Base-by-base conservation (phyloP, 2,888 invertebrate species). In the Liodrosophila aerea region DNA sequence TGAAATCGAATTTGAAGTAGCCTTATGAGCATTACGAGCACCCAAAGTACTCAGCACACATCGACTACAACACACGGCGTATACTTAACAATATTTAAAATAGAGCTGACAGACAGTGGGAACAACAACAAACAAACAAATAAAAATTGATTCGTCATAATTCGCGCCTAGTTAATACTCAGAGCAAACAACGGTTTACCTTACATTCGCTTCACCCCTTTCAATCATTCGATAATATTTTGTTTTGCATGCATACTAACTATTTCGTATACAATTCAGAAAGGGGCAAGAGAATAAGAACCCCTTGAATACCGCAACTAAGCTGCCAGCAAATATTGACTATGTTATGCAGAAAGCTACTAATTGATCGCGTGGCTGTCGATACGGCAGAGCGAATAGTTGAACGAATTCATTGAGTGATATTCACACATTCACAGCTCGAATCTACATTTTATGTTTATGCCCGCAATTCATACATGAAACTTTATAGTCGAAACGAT, bases 151-250 rank as follows among this genome's bases (percentile, higher is more conserved):
- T 70, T 76, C 63, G 66, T 83, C 83, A 83, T 73, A 73, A 80
- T 83, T 80, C 77, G 27, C 77, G 62, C 59, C 56, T 31, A 57
- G 41, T 39, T 76, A 82, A 82, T 75, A 30, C 76, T 45, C 29
- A 18, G 5, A 33, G 58, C 51, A 71, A 76, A 77, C 65, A 76
- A 34, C 36, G 40, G 33, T 22, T 13, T 22, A 8, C 9, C n/a
- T 11, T 16, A 9, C 11, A n/a, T n/a, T 16, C n/a, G 27, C 64
- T 51, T 44, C 76, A 60, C 60, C 61, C 60, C 65, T 56, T 63
- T 73, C 66, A 68, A 72, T 76, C 73, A 77, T 59, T 58, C 60
- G 67, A 73, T 78, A 76, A 83, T 80, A 78, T 72, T 83, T 83
- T 80, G 81, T 80, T 78, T 83, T 65, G 81, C 73, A 50, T 65